A percentile compares a stretch with the other conserved stretches of the same genome.
phyloP scores from a whole-genome alignment of 1,140 invertebrate species.

The Calycopis cecrops region DNA sequence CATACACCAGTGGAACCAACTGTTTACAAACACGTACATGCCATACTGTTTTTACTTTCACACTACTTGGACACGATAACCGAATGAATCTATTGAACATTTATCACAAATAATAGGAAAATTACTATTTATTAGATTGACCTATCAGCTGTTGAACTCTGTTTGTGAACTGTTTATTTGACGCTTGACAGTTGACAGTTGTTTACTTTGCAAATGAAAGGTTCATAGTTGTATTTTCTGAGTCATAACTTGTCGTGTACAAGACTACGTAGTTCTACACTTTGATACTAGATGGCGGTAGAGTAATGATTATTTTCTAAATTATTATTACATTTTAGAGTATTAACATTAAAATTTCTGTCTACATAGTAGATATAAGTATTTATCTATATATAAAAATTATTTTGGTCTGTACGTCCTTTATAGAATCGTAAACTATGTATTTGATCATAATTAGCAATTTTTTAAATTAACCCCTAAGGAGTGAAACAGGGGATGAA shows the following conservation, averaged over 20 bases:
- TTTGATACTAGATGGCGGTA: slow-evolving; percentile 17
- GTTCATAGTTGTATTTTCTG: slow-evolving; percentile 16
- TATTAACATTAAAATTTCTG: no score
- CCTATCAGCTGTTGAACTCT: slow-evolving; percentile 42
- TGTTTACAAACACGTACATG: background rate
- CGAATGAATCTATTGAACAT: background rate
- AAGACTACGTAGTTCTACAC: slow-evolving; percentile 14
- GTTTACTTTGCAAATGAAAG: slow-evolving; percentile 1
- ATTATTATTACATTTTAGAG: no score
- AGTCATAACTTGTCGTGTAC: slow-evolving; percentile 19
- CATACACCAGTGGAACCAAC: background rate
- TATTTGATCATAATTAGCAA: no score
- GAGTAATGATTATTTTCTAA: no score
- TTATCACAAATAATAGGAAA: slow-evolving; percentile 10
- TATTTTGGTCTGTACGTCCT: no score
- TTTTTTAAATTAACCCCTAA: no score
- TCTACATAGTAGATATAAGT: no score
- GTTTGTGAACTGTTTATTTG: slow-evolving; percentile 10
- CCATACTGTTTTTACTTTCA: background rate
- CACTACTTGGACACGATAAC: background rate
- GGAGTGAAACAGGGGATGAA: no score
- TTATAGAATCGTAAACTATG: no score
- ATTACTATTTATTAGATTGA: slow-evolving; percentile 9
- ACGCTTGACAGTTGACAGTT: slow-evolving; percentile 8
- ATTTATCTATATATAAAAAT: no score